A percentile compares a stretch with the other conserved stretches of the same genome.
Conservation (phyloP, 2,888 invertebrate species). For the Phyllotreta cruciferae region DNA sequence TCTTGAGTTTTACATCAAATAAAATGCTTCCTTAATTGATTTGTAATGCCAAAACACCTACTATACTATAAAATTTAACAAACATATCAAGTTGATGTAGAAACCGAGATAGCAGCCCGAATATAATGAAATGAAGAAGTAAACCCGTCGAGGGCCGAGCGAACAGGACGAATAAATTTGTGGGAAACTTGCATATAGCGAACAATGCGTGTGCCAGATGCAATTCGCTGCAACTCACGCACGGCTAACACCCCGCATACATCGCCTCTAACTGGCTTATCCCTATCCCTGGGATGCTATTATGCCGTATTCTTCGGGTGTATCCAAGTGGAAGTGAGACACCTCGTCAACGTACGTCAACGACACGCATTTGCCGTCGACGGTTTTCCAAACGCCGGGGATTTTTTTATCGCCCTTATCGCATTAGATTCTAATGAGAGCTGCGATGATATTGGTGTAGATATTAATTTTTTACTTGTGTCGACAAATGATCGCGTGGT, state of each 20-base stretch:
- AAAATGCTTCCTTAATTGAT: no score
- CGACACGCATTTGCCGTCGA: slow-evolving; percentile 47
- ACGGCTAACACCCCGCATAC: slow-evolving; percentile 38
- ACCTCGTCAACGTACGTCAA: slow-evolving; percentile 58
- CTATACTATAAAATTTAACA: not conserved
- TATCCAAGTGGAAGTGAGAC: slow-evolving; percentile 61
- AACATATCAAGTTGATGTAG: not conserved
- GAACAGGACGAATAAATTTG: slow-evolving; percentile 43
- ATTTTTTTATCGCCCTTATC: slow-evolving; percentile 26
- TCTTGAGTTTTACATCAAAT: no score
- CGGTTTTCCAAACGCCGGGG: slow-evolving; percentile 32
- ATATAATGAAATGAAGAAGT: slow-evolving; percentile 32
- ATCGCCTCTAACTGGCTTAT: slow-evolving; percentile 56
- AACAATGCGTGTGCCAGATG: slow-evolving; percentile 59
- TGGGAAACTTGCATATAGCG: slow-evolving; percentile 56
- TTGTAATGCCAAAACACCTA: no score
- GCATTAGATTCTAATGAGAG: no score
- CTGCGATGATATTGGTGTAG: no score
- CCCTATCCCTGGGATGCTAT: slow-evolving; percentile 56
- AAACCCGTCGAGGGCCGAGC: slow-evolving; percentile 19
- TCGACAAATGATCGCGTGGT: no score
- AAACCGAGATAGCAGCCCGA: slow-evolving; percentile 19
- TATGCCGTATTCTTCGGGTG: slow-evolving; percentile 59
- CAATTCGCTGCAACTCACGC: slow-evolving; percentile 50
- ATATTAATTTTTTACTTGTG: no score